Base-by-base conservation (phyloP, 2,113 vertebrate genomes). In the Cynocephalus volans region DNA sequence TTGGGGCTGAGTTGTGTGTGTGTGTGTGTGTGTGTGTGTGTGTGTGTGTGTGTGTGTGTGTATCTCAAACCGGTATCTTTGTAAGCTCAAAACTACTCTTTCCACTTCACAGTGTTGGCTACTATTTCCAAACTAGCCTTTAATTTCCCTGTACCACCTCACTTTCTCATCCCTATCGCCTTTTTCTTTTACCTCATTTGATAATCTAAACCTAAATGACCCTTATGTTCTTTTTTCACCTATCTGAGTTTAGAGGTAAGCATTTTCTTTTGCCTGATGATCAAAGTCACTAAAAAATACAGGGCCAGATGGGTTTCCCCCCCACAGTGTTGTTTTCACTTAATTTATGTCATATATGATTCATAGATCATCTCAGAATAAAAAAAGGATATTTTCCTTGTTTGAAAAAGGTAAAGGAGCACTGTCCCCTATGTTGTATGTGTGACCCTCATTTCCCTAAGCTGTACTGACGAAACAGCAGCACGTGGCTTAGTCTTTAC, bases 291-390 rank as follows among this genome's bases (percentile, higher is more conserved):
- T 86, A 67, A 88, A 88, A 86, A 88, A 96, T 77, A 58, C 41
- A 88, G 36, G n/a, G 82, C 81, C 77, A 95, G 96, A 86, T 96
- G 88, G 48, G 45, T 86, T 77, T 62, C 17, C 4, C 1, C 21
- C 56, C 41, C 21, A 58, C 13, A 58, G 33, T 90, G 67, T 85
- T 88, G 72, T 72, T 95, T 81, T 76, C 21, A 45, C 50, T 88
- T 81, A 84, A 83, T 97, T 87, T 87, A 73, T 92, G 80, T 80
- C 67, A 75, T 76, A 67, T 21, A 70, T 95, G 81, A 96, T 90
- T 96, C 82, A 94, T 62, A 88, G 62, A 85, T 93, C 72, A 69
- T 69, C 77, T 89, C 81, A 88, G 86, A 77, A 88, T 93, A 87
- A 80, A 86, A 95, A 69, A 54, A 58, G 52, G n/a, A 62, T 72